Base-by-base conservation (phyloP, 1,140 invertebrate genomes). In the Ips nitidus region DNA sequence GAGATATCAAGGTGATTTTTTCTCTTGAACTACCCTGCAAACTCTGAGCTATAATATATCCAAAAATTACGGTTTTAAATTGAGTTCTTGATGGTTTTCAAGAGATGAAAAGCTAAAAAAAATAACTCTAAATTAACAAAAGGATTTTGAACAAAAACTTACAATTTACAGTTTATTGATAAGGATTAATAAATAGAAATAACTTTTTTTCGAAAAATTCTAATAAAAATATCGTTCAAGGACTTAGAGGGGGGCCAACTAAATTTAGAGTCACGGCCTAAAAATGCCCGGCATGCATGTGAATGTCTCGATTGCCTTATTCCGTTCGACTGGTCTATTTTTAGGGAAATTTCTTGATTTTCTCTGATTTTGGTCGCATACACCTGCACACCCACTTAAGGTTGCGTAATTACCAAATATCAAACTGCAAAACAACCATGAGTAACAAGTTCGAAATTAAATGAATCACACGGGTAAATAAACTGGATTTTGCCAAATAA, bases 201-300 rank as follows among this genome's bases (percentile, higher is more conserved):
- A 22, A 22, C 22, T 22, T 22, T 22, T 22, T 22, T 22, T 22
- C 22, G 22, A 22, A 22, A 22, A 22, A 22, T 22, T 22, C 22
- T 22, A 59, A 59, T 59, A 59, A 59, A 59, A 59, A 59, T 59
- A 59, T 59, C 57, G 57, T 59, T 59, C 57, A 59, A 59, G 57
- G 57, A 59, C 57, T 5, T 42, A 59, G 57, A 22, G 39, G 57
- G 53, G 6, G 57, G 41, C 41, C 57, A 39, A 5, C n/a, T 59
- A 59, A 59, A 41, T 59, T 59, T 59, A 59, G 57, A 40, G 2
- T 41, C 39, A 3, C 57, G 41, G 8, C 42, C 57, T 59, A 59
- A 59, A 59, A 59, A 59, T 59, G 57, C 41, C 38, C 42, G 57
- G 57, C 57, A 59, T 59, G 57, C 57, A 59, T 59, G 38, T 59